A percentile compares a stretch with the other conserved stretches of the same genome.
phyloP scores from a whole-genome alignment of 2,888 invertebrate species.

The Cryptosula pallasiana region DNA sequence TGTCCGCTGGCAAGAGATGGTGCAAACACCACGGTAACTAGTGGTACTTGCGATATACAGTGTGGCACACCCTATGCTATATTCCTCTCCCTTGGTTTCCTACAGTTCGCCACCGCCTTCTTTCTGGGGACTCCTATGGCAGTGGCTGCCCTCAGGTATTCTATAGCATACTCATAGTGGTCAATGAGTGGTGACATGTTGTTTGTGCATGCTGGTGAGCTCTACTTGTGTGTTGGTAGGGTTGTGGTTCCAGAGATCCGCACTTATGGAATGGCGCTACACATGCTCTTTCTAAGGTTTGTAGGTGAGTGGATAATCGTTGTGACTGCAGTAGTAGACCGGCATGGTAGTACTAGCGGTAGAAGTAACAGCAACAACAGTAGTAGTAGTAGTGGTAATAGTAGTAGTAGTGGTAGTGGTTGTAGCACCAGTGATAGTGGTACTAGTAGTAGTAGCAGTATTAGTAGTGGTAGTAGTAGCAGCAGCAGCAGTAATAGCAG shows the following conservation, averaged over 20 bases:
- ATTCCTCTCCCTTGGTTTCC: neutral
- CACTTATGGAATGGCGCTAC: neutral
- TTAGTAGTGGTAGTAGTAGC: too few species aligned
- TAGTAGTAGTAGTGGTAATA: too few species aligned
- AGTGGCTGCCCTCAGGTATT: neutral
- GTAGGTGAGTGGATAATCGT: neutral
- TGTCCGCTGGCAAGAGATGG: neutral
- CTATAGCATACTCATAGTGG: neutral
- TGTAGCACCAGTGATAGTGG: too few species aligned
- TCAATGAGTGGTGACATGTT: too few species aligned
- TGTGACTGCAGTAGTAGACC: too few species aligned
- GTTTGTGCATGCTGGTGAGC: too few species aligned
- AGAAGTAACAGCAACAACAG: too few species aligned
- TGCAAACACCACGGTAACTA: neutral
- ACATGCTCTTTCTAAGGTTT: slow-evolving; percentile 4
- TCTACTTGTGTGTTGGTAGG: neutral
- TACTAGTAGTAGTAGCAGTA: too few species aligned
- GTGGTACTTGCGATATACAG: neutral
- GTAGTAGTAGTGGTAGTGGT: too few species aligned
- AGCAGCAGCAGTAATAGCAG: too few species aligned
- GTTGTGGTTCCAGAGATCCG: neutral
- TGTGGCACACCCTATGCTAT: neutral
- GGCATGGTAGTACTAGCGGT: too few species aligned
- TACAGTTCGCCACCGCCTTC: slow-evolving; percentile 1
- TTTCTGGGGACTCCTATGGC: neutral